Percentiles rank a stretch among this genome's conserved stretches.
phyloP scores from a whole-genome alignment of 2,113 vertebrate genomes.

The Kobus ellipsiprymnus region DNA sequence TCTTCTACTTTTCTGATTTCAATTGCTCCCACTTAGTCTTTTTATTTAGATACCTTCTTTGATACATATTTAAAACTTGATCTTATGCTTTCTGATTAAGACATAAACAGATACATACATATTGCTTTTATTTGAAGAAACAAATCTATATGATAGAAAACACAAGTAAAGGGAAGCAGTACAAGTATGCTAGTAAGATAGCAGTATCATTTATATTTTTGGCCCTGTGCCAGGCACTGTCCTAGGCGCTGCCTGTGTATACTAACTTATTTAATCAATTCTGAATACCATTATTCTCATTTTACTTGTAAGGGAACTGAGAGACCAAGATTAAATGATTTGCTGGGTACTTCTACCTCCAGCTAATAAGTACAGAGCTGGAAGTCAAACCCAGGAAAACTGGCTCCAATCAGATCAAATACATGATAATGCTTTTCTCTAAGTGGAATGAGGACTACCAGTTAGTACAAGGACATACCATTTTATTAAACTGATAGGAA shows the following conservation, averaged over 20 bases:
- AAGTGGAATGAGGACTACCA: neutral
- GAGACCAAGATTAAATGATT: neutral
- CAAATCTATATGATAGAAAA: neutral
- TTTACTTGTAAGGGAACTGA: neutral
- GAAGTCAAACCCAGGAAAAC: neutral
- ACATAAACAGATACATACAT: neutral
- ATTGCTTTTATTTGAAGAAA: constrained; percentile 28
- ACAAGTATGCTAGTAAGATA: neutral
- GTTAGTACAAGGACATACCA: neutral
- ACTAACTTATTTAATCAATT: neutral
- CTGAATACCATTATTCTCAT: neutral
- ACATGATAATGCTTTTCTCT: neutral
- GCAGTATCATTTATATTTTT: neutral
- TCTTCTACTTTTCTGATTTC: neutral
- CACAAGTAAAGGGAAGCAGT: neutral
- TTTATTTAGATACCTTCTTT: constrained; percentile 11
- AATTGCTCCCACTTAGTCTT: neutral
- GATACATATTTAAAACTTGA: constrained; percentile 6
- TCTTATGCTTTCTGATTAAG: constrained; percentile 17
- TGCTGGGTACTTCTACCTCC: neutral
- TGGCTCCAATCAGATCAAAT: neutral
- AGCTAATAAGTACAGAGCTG: neutral
- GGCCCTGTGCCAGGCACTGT: neutral
- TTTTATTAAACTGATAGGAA: neutral
- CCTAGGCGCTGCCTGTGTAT: neutral